Evolutionary conservation across 2,797 vertebrate species (phyloP), one percentile per base, ranked within the genome.

Genomic region (Setipinna tenuifilis): DNA sequence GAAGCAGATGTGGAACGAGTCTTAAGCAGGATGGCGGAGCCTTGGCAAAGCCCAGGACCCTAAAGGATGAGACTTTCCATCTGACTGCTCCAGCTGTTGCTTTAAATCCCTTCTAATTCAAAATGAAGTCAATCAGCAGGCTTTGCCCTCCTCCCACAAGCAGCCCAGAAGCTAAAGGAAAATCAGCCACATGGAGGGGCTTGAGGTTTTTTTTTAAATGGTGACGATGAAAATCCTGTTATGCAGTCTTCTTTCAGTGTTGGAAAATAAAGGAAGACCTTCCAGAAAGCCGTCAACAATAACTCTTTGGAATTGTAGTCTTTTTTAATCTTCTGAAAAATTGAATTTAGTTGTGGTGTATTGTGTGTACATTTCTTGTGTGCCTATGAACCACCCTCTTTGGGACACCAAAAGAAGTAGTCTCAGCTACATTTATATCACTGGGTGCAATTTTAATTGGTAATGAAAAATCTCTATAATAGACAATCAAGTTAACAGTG

Each of bases 1-100:
- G 86, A 85, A 88, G 81, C 89, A 90, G 87, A 90, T 88, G 85
- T 75, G 28, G 68, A 28, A 23, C 62, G 62, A 62, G 62, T 11
- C 14, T 12, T 10, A 17, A 3, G 28, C 68, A 16, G 68, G 17
- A 14, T 6, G 16, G 68, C 14, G 25, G 85, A 81, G 82, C 78
- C 35, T 75, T 80, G 25, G 54, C 58, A 84, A 41, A 58, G 81
- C 46, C 80, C 2, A 14, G 1, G 62, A 50, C 65, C 23, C 14
- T 65, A 71, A 31, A 54, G 78, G 54, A 44, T 59, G 84, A 62
- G 44, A 78, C 54, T 83, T 81, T 84, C 35, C 82, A 85, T 46
- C 84, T 82, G 62, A 81, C 46, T 48, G 21, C 46, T 50, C 82
- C n/a, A 71, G 54, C 23, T n/a, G 62, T 81, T 87, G 58, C 75